phyloP scores from a whole-genome alignment of 2,113 vertebrate genomes.

The Raja brachyura region DNA sequence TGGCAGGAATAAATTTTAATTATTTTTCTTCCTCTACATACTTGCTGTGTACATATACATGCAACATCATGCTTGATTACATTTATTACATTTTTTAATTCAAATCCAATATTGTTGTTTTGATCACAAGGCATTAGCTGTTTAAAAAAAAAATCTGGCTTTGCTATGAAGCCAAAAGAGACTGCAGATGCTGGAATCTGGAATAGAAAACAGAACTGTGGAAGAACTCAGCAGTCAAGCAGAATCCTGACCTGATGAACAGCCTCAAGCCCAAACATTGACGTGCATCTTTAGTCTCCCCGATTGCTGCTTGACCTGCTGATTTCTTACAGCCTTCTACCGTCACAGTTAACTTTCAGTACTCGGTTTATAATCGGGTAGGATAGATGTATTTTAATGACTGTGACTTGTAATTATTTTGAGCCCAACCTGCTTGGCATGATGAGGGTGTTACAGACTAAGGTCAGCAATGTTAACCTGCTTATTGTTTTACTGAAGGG shows the following conservation, averaged over 20 bases:
- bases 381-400: not conserved
- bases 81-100: not conserved
- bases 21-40: not conserved
- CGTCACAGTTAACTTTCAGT: not conserved
- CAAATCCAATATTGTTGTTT: not conserved
- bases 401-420: constrained; percentile 23
- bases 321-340: too few species aligned
- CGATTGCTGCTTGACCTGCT: too few species aligned
- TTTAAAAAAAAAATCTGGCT: not conserved
- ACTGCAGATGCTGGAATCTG: too few species aligned
- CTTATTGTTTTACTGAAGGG: not conserved
- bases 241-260: too few species aligned
- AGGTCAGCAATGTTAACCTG: not conserved
- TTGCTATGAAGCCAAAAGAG: not conserved
- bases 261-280: too few species aligned
- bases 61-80: not conserved
- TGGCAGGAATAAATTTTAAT: not conserved
- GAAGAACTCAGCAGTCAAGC: too few species aligned
- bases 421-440: constrained; percentile 25
- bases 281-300: too few species aligned
- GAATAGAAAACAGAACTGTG: too few species aligned
- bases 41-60: not conserved
- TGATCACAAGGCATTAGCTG: not conserved
- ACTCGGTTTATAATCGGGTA: not conserved
- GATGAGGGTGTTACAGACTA: not conserved